A percentile compares a stretch with the other conserved stretches of the same genome.
These are phyloP conservation scores for Phaenicophaeus curvirostris DNA, from an alignment of 2,797 vertebrate species.

Conservation along the genomic window DNA sequence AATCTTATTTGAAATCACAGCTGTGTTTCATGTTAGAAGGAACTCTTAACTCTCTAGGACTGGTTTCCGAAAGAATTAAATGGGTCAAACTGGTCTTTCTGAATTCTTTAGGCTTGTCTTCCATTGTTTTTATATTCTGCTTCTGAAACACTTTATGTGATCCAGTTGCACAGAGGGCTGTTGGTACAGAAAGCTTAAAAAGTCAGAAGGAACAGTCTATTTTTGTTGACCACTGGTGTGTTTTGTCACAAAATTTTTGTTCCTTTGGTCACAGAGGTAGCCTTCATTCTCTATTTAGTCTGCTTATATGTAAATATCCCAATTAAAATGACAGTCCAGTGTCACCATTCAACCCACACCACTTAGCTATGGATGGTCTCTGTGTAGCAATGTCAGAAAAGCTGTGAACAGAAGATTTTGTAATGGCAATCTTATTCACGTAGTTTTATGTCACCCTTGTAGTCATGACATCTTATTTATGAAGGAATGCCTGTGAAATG, in stretches of 20 bases:
- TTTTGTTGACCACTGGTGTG: not conserved
- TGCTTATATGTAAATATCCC: not conserved
- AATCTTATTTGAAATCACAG: not conserved
- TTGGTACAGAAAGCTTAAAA: not conserved
- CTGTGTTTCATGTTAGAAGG: not conserved
- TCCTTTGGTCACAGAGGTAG: not conserved
- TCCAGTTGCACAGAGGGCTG: not conserved
- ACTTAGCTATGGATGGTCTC: not conserved
- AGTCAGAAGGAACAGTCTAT: not conserved
- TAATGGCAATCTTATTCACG: not conserved
- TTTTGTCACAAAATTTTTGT: not conserved
- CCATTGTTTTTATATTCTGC: not conserved
- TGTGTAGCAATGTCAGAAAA: not conserved
- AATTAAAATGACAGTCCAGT: not conserved
- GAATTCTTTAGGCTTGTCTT: not conserved
- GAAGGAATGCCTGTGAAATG: not conserved
- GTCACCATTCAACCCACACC: not conserved
- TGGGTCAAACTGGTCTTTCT: not conserved
- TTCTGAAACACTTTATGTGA: conserved; percentile 2
- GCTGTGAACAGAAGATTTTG: not conserved
- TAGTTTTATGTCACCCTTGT: not conserved
- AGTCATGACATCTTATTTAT: not conserved
- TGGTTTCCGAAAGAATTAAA: not conserved
- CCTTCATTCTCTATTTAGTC: not conserved
- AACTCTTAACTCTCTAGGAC: not conserved